Base-by-base conservation (phyloP, 92 coral and sea anemone species). In the Epizoanthus stellaris region DNA sequence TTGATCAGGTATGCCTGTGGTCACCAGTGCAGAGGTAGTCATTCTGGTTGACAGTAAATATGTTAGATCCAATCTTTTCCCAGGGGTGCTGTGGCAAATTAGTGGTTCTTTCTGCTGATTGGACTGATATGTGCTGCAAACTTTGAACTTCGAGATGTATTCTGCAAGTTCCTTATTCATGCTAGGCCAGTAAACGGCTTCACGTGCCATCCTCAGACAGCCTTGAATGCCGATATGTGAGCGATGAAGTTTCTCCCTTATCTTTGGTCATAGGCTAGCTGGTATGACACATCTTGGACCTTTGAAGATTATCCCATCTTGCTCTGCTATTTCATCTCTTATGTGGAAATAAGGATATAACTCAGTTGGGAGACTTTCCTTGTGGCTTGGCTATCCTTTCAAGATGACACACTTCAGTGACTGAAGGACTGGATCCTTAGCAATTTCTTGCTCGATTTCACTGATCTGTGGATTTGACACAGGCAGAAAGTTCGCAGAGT, bases 281-380 rank as follows among this genome's bases (percentile, higher is more conserved):
- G 95, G 93, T 38, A 91, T 71, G 19, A 91, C 80, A 54, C 87
- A 88, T 73, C 87, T 82, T 42, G 20, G 75, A 8, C 92, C 90
- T 69, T 89, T 92, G 59, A 89, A 92, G 65, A 92, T 73, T 36
- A 92, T 77, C 70, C 95, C 89, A 57, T 89, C 91, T 49, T 75
- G 85, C 3, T 77, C 81, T 14, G 90, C 85, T 34, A 92, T 68
- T 66, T 89, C 84, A 53, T 92, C 92, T 56, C 92, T 60, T 42
- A 88, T 19, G 53, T 39, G 68, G 47, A 85, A 85, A 47, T 92
- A 89, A 38, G 72, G 42, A 6, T 38, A 30, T 30, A 6, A 20
- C 72, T 60, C 6, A 21, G 66, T 13, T 4, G 19, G 17, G 66
- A 13, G 66, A 40, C 64, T 47, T 45, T 68, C n/a, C n/a, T n/a